phyloP scores from a whole-genome alignment of 2,113 vertebrate species.

The Nycticorax nycticorax region DNA sequence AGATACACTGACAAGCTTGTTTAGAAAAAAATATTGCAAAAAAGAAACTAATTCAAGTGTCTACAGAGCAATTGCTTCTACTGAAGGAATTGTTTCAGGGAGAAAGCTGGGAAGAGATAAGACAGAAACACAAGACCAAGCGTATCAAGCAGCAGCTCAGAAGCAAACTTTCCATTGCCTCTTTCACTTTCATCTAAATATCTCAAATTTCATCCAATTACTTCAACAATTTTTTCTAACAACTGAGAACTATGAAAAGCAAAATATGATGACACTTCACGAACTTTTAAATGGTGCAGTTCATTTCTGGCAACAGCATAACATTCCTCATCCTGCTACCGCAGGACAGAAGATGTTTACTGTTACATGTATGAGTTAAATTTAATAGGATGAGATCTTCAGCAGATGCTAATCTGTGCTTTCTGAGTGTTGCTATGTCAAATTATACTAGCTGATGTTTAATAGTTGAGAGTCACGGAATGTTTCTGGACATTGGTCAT shows the following conservation, averaged over 20 bases:
- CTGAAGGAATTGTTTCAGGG: background rate
- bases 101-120: background rate
- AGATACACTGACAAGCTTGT: background rate
- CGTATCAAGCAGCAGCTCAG: background rate
- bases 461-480: background rate
- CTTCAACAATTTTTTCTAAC: background rate
- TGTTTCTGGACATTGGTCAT: background rate
- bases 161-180: background rate
- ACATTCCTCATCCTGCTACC: background rate
- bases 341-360: background rate
- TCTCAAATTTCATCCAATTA: background rate
- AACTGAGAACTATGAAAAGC: background rate
- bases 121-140: background rate
- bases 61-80: background rate
- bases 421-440: background rate
- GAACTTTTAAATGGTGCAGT: background rate
- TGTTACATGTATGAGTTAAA: background rate
- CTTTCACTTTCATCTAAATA: background rate
- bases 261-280: background rate
- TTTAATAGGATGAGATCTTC: background rate
- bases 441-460: background rate
- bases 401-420: constrained; percentile 2
- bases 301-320: background rate
- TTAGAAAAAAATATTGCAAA: background rate
- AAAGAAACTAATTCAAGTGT: background rate